phyloP scores from a whole-genome alignment of 2,888 invertebrate species.

The Augiades crinisus region DNA sequence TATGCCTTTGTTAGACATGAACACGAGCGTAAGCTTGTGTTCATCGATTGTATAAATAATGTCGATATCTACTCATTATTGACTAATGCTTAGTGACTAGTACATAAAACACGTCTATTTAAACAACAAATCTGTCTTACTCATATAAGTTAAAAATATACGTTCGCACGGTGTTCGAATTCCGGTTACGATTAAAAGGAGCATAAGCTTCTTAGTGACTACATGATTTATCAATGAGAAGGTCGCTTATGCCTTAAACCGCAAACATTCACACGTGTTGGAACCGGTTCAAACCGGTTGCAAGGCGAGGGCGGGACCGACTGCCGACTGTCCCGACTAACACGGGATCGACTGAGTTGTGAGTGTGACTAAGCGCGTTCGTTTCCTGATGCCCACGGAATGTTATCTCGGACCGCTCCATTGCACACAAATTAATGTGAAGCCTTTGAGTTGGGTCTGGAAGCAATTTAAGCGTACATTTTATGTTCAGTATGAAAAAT shows the following conservation, averaged over 20 bases:
- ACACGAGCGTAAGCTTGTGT: too few relatives aligned
- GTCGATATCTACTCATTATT: neutral
- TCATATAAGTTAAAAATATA: too few relatives aligned
- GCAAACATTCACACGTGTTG: slow-evolving; percentile 11
- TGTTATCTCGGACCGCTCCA: neutral
- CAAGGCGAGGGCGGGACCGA: neutral
- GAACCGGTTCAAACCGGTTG: slow-evolving; percentile 9
- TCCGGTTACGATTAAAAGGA: neutral
- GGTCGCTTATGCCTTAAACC: slow-evolving; percentile 5
- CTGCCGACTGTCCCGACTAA: slow-evolving; percentile 1
- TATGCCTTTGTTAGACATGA: neutral
- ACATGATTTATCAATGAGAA: neutral
- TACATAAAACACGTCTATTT: neutral
- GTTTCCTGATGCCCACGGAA: neutral
- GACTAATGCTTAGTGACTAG: neutral
- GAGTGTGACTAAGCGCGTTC: slow-evolving; percentile 4
- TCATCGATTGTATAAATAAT: neutral
- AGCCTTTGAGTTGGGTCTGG: too few relatives aligned
- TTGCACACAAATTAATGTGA: too few relatives aligned
- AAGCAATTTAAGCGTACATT: too few relatives aligned
- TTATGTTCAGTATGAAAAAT: too few relatives aligned
- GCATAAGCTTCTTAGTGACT: neutral
- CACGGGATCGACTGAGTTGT: slow-evolving; percentile 5
- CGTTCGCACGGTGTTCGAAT: neutral
- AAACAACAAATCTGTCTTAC: neutral